Percentiles rank a stretch among this genome's conserved stretches.
phyloP scores from a whole-genome alignment of 2,797 vertebrate genomes.

The Remorina albescens region DNA sequence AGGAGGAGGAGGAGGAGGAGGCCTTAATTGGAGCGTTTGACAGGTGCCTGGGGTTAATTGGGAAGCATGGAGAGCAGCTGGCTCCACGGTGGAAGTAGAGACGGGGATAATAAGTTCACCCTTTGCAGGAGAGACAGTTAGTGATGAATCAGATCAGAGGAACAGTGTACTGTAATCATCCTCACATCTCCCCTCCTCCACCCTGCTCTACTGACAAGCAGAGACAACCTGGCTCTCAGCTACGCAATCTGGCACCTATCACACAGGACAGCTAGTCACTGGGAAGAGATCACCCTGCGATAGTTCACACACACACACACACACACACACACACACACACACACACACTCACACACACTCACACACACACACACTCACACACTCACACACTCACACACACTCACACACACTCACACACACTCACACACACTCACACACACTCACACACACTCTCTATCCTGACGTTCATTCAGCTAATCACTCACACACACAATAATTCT shows the following conservation, averaged over 20 bases:
- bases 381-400: slow-evolving; percentile 20
- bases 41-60: slow-evolving; percentile 83
- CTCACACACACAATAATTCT: slow-evolving; percentile 73
- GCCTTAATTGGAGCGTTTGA: slow-evolving; percentile 80
- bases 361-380: slow-evolving; percentile 67
- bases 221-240: slow-evolving; percentile 80
- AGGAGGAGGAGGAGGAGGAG: slow-evolving; percentile 59
- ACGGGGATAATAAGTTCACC: slow-evolving; percentile 84
- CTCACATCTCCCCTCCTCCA: slow-evolving; percentile 66
- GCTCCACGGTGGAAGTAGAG: slow-evolving; percentile 76
- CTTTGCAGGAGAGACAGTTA: slow-evolving; percentile 77
- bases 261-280: slow-evolving; percentile 66
- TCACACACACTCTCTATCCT: slow-evolving; percentile 1
- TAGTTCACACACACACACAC: slow-evolving; percentile 39
- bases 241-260: slow-evolving; percentile 81
- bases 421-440: slow-evolving; percentile 28
- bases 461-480: slow-evolving; percentile 65
- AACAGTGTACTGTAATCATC: slow-evolving; percentile 77
- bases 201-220: slow-evolving; percentile 71
- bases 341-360: slow-evolving; percentile 73
- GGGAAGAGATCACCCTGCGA: slow-evolving; percentile 57
- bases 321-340: slow-evolving; percentile 41
- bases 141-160: slow-evolving; percentile 83
- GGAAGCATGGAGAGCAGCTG: slow-evolving; percentile 84
- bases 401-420: slow-evolving; percentile 21